Percentiles rank a stretch among this genome's conserved stretches.
phyloP scores from a whole-genome alignment of 2,797 vertebrate species.

The Rhyacichthys aspro region DNA sequence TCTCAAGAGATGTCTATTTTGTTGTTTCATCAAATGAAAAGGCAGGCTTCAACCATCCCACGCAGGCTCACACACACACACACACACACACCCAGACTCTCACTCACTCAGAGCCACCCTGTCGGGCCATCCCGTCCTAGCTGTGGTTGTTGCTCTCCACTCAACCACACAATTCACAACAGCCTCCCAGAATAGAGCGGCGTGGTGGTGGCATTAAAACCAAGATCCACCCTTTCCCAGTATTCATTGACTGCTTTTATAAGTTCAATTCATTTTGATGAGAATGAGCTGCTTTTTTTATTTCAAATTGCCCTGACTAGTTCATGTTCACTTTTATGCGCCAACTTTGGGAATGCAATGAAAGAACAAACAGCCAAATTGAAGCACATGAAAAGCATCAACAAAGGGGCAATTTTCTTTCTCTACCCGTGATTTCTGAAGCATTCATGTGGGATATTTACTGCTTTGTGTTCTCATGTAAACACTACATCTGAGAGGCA shows the following conservation, averaged over 20 bases:
- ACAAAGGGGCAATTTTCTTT: constrained; percentile 29
- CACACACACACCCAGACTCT: constrained; percentile 37
- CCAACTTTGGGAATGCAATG: constrained; percentile 41
- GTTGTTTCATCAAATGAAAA: constrained; percentile 70
- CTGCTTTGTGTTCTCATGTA: constrained; percentile 73
- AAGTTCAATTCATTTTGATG: constrained; percentile 49
- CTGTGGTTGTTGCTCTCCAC: constrained; percentile 68
- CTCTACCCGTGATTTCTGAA: constrained; percentile 28
- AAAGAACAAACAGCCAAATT: constrained; percentile 40
- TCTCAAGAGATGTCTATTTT: constrained; percentile 71
- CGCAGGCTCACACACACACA: constrained; percentile 41
- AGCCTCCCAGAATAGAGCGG: constrained; percentile 76
- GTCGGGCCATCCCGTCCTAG: constrained; percentile 60
- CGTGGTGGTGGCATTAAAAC: constrained; percentile 63
- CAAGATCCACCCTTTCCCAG: constrained; percentile 73
- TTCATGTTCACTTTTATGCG: constrained; percentile 25
- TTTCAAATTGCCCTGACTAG: constrained; percentile 32
- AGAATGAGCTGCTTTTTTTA: constrained; percentile 54
- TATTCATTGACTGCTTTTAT: constrained; percentile 66
- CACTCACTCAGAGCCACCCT: constrained; percentile 61
- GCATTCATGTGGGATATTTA: constrained; percentile 77
- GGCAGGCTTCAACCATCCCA: constrained; percentile 61
- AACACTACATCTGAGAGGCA: constrained; percentile 67
- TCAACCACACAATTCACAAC: constrained; percentile 78
- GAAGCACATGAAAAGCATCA: constrained; percentile 55